Percentiles rank a stretch among this genome's conserved stretches.
Conservation (phyloP, 2,888 invertebrate species). For the Chaitophorus viminalis region DNA sequence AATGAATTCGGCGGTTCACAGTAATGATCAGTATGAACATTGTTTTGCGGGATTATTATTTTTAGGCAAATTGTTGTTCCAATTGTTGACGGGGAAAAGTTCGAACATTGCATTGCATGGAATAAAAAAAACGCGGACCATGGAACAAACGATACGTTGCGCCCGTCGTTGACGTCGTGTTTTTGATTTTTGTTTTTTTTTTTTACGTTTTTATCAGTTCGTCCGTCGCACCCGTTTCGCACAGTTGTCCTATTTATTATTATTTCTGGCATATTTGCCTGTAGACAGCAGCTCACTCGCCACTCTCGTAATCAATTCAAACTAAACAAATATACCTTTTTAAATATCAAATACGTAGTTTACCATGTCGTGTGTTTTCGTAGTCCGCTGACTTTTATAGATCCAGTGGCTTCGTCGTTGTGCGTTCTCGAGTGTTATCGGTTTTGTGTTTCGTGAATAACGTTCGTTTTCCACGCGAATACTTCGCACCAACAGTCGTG, state of each 20-base stretch:
- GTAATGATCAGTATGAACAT: no score
- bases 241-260: conserved; percentile 27
- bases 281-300: not conserved
- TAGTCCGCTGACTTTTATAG: no score
- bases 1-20: no score
- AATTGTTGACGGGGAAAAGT: not conserved
- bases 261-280: not conserved
- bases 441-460: not conserved
- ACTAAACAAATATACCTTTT: not conserved
- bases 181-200: conserved; percentile 45
- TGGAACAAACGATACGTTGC: conserved; percentile 28
- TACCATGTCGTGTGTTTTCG: not conserved
- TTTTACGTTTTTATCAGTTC: conserved; percentile 39
- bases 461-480: not conserved
- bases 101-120: conserved; percentile 25
- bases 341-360: not conserved
- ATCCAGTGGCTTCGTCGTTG: not conserved
- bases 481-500: not conserved
- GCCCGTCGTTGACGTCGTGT: conserved; percentile 52
- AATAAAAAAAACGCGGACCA: not conserved
- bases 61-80: no score
- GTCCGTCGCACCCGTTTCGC: conserved; percentile 55
- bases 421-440: not conserved
- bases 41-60: no score
- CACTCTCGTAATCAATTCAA: not conserved